Conservation (phyloP, 2,113 vertebrate species). For the Bubo bubo region DNA sequence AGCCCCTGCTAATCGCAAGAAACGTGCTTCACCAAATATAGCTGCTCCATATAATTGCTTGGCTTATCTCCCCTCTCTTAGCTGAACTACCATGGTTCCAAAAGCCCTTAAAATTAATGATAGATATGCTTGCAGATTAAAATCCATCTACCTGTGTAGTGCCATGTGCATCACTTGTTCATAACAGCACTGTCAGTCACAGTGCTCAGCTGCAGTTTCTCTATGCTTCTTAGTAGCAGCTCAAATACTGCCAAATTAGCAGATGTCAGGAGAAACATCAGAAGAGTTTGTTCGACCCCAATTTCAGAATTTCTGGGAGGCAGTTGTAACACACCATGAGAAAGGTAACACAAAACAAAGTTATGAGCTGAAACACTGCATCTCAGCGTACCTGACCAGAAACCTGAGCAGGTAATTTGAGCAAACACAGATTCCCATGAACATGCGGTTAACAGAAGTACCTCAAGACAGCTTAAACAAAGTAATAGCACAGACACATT, state of each 20-base stretch:
- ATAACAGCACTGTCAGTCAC: background rate
- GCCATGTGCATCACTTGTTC: background rate
- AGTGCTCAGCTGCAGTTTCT: background rate
- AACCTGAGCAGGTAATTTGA: background rate
- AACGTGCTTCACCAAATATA: background rate
- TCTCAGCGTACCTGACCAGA: background rate
- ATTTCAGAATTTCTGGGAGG: background rate
- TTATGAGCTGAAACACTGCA: background rate
- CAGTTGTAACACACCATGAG: background rate
- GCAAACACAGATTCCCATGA: background rate
- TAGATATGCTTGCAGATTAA: background rate
- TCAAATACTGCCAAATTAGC: background rate
- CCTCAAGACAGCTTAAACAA: background rate
- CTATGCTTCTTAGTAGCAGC: background rate
- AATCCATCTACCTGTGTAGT: background rate
- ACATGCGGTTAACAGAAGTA: background rate
- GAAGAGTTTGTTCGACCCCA: background rate
- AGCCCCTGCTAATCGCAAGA: background rate
- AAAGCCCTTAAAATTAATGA: slow-evolving; percentile 21
- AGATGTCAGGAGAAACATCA: background rate
- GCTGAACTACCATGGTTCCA: background rate
- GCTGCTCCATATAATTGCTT: slow-evolving; percentile 8
- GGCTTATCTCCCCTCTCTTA: slow-evolving; percentile 1
- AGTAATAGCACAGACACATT: background rate
- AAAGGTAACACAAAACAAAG: background rate